phyloP scores from a whole-genome alignment of 2,888 invertebrate species.

The Pasiphila rectangulata region DNA sequence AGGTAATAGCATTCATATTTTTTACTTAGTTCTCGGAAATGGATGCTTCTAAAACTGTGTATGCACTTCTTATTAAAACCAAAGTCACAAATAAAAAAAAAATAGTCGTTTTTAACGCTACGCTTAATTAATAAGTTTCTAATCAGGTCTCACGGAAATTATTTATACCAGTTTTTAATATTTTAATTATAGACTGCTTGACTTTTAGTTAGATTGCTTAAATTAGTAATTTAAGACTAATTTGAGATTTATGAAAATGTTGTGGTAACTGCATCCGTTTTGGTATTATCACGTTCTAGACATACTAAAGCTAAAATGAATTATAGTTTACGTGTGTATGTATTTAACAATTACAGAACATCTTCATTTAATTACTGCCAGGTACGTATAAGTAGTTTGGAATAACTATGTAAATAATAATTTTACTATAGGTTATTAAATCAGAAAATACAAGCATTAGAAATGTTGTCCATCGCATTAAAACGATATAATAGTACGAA shows the following conservation, averaged over 20 bases:
- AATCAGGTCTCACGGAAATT: constrained; percentile 11
- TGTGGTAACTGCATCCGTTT: no score
- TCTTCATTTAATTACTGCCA: neutral
- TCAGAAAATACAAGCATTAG: neutral
- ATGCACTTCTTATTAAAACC: neutral
- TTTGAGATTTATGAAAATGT: neutral
- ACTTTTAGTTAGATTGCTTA: neutral
- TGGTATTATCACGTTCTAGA: no score
- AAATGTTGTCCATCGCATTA: constrained; percentile 4
- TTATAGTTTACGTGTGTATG: neutral
- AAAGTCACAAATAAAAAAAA: no score
- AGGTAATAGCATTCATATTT: no score
- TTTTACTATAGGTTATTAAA: neutral
- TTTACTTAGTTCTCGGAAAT: neutral
- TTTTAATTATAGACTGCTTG: constrained; percentile 2
- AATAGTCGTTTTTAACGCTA: no score
- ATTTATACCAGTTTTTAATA: constrained; percentile 13
- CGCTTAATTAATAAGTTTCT: constrained; percentile 13
- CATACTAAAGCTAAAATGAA: no score
- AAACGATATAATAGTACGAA: constrained; percentile 1
- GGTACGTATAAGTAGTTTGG: no score
- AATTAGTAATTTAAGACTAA: neutral
- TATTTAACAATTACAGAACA: neutral
- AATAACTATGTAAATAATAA: no score
- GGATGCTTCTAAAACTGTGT: constrained; percentile 5